Conservation (phyloP, 2,113 vertebrate genomes). For the Mungos mungo region DNA sequence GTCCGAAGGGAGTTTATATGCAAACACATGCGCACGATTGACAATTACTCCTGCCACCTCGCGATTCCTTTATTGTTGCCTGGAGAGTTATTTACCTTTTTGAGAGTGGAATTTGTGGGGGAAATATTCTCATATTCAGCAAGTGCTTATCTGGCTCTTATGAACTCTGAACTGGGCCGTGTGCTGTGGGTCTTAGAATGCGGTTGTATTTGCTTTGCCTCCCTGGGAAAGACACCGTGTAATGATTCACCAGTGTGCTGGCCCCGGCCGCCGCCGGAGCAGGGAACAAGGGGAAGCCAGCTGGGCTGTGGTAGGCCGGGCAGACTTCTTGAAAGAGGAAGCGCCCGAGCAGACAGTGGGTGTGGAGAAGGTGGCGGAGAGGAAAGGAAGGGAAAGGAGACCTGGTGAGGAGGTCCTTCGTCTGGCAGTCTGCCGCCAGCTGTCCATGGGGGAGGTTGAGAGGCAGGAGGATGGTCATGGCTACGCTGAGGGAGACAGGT, state of each 20-base stretch:
- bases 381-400: neutral
- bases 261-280: too few relatives aligned
- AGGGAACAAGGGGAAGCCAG: neutral
- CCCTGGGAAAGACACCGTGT: neutral
- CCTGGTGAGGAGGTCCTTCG: neutral
- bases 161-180: neutral
- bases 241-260: fast-evolving
- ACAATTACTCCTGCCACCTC: neutral
- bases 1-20: neutral
- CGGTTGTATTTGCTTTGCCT: fast-evolving
- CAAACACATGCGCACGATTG: fast-evolving
- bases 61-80: neutral
- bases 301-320: neutral
- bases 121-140: neutral
- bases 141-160: neutral
- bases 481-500: neutral
- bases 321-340: slow-evolving; percentile 28
- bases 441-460: neutral
- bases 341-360: neutral
- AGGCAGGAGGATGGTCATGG: neutral
- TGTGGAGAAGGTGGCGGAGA: neutral
- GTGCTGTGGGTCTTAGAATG: neutral
- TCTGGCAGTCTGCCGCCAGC: neutral
- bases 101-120: neutral
- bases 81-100: neutral